Conservation (phyloP, 1,140 invertebrate genomes). For the Rhizoglyphus robini region DNA sequence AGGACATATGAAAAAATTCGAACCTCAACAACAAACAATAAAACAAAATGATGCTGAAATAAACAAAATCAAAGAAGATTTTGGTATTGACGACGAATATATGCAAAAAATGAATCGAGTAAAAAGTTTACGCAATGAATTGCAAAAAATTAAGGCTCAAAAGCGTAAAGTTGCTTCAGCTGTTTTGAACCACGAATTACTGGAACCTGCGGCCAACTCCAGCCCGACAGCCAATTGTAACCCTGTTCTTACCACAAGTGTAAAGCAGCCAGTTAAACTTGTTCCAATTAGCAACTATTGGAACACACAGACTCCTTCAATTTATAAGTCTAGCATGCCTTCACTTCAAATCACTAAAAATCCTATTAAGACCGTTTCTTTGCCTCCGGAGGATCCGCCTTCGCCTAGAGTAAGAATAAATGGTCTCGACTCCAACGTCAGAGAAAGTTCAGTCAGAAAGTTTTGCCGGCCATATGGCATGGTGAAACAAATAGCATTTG, state of each 20-base stretch:
- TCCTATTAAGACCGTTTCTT: neutral
- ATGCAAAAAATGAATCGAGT: neutral
- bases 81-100: constrained; percentile 9
- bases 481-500: neutral
- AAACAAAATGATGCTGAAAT: neutral
- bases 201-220: too few species aligned
- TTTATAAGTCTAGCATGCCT: too few species aligned
- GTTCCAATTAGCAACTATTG: neutral
- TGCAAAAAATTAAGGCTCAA: neutral
- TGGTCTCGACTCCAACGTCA: neutral
- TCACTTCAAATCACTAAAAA: neutral
- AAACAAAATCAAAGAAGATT: neutral
- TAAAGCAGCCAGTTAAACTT: neutral
- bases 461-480: neutral
- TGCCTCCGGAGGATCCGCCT: neutral
- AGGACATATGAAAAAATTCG: neutral
- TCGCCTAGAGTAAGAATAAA: neutral
- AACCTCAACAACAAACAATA: neutral
- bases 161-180: neutral
- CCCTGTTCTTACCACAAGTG: neutral
- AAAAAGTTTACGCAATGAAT: neutral
- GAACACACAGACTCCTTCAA: too few species aligned
- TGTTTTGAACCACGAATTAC: neutral
- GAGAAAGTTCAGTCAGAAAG: neutral
- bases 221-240: too few species aligned